Conservation (phyloP, 2,888 invertebrate genomes). For the Dusona sp. region DNA sequence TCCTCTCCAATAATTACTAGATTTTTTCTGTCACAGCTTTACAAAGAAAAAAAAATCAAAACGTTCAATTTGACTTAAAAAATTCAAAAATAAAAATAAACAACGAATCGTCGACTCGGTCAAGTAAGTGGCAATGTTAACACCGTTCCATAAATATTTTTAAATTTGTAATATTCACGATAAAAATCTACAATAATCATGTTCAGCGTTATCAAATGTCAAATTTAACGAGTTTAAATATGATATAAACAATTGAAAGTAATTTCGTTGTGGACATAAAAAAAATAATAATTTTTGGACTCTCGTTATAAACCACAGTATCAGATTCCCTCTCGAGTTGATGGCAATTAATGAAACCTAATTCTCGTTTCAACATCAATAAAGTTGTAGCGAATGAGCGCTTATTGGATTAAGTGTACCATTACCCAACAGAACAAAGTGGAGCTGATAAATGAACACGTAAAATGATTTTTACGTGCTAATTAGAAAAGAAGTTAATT, state of each 20-base stretch:
- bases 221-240: not conserved
- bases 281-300: not conserved
- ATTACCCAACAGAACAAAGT: not conserved
- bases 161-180: not conserved
- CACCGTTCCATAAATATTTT: no score
- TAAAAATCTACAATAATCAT: not conserved
- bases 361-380: not conserved
- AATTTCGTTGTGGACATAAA: not conserved
- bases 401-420: not conserved
- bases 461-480: not conserved
- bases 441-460: not conserved
- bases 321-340: not conserved
- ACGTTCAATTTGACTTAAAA: not conserved
- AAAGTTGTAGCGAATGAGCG: not conserved
- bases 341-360: constrained; percentile 1
- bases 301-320: not conserved
- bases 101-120: no score
- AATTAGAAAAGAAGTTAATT: not conserved
- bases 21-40: not conserved
- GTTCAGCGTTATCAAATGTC: not conserved
- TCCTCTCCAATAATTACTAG: not conserved
- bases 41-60: constrained; percentile 10
- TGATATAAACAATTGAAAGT: not conserved
- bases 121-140: no score
- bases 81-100: not conserved